These are phyloP conservation scores for Gerosis bhagava DNA, from an alignment of 2,888 invertebrate genomes.

Conservation along the genomic window DNA sequence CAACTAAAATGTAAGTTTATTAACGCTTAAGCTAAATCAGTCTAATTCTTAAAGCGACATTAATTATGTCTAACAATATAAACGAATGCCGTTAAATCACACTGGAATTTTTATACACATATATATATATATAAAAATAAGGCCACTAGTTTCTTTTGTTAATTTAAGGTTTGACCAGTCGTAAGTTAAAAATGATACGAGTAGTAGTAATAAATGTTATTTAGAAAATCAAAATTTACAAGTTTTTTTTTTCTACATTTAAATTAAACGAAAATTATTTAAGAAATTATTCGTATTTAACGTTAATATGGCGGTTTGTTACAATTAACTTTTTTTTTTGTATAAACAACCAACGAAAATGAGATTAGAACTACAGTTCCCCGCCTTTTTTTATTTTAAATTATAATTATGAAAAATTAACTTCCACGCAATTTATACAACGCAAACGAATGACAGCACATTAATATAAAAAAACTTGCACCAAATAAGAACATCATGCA, in stretches of 20 bases:
- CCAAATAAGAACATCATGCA: not conserved
- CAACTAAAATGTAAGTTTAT: slow-evolving; percentile 74
- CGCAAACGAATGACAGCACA: slow-evolving; percentile 5
- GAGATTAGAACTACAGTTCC: slow-evolving; percentile 21
- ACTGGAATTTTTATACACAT: slow-evolving; percentile 79
- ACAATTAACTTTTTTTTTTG: slow-evolving; percentile 30
- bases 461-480: slow-evolving; percentile 11
- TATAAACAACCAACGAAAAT: slow-evolving; percentile 25
- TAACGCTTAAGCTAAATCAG: slow-evolving; percentile 81
- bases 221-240: slow-evolving; percentile 34
- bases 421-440: too few relatives aligned
- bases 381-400: too few relatives aligned
- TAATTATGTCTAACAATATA: slow-evolving; percentile 75
- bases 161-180: slow-evolving; percentile 43
- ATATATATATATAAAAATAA: slow-evolving; percentile 55
- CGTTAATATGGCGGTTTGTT: slow-evolving; percentile 56
- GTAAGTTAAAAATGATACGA: slow-evolving; percentile 40
- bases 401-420: too few relatives aligned
- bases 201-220: too few relatives aligned
- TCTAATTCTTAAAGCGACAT: slow-evolving; percentile 82
- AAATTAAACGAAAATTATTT: slow-evolving; percentile 35
- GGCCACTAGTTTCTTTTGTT: slow-evolving; percentile 63
- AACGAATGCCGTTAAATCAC: slow-evolving; percentile 70
- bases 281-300: slow-evolving; percentile 46
- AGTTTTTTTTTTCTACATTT: too few relatives aligned